A percentile compares a stretch with the other conserved stretches of the same genome.
These are phyloP conservation scores for Polydrusus tereticollis DNA, from an alignment of 2,888 invertebrate genomes.

Conservation along the genomic window DNA sequence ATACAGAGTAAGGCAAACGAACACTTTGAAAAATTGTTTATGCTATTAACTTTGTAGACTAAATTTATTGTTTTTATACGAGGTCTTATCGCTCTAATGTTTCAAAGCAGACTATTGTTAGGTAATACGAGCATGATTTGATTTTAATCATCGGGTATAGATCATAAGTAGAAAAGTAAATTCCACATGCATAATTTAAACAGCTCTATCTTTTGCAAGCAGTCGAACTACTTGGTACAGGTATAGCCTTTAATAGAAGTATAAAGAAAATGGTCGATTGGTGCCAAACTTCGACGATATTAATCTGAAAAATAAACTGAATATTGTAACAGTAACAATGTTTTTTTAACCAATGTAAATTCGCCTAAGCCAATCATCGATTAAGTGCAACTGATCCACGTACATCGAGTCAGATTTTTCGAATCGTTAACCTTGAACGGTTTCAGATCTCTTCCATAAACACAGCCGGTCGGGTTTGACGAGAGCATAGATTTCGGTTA, in stretches of 20 bases:
- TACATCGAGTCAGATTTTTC: conserved; percentile 21
- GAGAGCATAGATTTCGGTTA: conserved; percentile 6
- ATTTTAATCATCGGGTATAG: too few relatives aligned
- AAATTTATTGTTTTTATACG: conserved; percentile 18
- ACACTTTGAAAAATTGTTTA: conserved; percentile 19
- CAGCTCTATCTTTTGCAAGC: too few relatives aligned
- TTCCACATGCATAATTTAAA: too few relatives aligned
- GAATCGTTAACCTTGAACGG: conserved; percentile 24
- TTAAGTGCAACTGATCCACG: conserved; percentile 6
- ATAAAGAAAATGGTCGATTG: too few relatives aligned
- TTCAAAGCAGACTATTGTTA: background rate
- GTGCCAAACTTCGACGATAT: too few relatives aligned
- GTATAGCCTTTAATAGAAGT: too few relatives aligned
- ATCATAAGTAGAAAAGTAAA: too few relatives aligned
- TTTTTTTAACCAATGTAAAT: background rate
- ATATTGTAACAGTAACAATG: too few relatives aligned
- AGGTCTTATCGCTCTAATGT: background rate
- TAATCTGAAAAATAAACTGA: too few relatives aligned
- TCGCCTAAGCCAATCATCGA: background rate
- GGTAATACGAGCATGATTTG: too few relatives aligned
- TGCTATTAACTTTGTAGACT: background rate
- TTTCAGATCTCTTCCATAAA: conserved; percentile 23
- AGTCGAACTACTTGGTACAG: too few relatives aligned
- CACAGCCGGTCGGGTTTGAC: conserved; percentile 25
- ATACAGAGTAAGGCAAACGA: conserved; percentile 14